Conservation (phyloP, 2,888 invertebrate species). For the Heteromurus nitidus region DNA sequence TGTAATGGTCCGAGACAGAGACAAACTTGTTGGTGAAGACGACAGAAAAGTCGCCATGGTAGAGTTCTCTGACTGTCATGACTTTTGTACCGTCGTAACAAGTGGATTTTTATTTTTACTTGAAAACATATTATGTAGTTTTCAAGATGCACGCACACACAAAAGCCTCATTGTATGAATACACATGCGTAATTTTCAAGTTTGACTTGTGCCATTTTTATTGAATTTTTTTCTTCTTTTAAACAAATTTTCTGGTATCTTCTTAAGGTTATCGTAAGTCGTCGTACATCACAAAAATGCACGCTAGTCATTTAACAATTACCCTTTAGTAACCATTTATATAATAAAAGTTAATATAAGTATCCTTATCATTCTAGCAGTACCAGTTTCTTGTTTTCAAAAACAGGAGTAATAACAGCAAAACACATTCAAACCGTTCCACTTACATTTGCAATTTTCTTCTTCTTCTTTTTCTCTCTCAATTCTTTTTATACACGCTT, state of each 20-base stretch:
- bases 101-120: too few species aligned
- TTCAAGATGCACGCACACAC: too few species aligned
- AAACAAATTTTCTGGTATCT: constrained; percentile 60
- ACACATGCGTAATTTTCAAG: too few species aligned
- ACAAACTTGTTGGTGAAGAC: too few species aligned
- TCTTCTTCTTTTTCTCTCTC: background rate
- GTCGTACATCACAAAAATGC: constrained; percentile 59
- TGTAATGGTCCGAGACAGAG: too few species aligned
- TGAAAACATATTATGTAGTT: too few species aligned
- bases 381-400: constrained; percentile 52
- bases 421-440: constrained; percentile 43
- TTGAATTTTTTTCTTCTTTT: constrained; percentile 60
- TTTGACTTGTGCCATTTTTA: constrained; percentile 63
- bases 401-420: constrained; percentile 46
- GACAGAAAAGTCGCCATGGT: too few species aligned
- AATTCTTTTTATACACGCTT: too few species aligned
- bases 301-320: constrained; percentile 60
- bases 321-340: constrained; percentile 56
- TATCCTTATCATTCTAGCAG: constrained; percentile 22
- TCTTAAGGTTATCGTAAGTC: constrained; percentile 49
- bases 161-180: too few species aligned
- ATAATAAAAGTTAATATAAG: constrained; percentile 31
- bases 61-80: background rate
- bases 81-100: too few species aligned
- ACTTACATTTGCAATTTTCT: constrained; percentile 14